Percentiles rank a stretch among this genome's conserved stretches.
Evolutionary conservation across 2,888 invertebrate genomes (phyloP).

Genomic region (Spodoptera littoralis): DNA sequence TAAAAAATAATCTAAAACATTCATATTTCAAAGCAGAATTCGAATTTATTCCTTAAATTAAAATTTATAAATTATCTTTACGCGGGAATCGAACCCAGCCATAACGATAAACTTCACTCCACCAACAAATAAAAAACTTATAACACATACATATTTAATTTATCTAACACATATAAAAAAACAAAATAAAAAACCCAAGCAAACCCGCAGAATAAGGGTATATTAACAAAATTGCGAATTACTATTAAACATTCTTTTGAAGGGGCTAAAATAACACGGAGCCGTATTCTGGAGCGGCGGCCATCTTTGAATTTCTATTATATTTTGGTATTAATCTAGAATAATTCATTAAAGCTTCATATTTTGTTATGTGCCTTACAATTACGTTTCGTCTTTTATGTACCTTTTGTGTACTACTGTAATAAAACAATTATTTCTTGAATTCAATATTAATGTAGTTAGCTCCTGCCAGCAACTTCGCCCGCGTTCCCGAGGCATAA

Average conservation of each 20-base stretch:
- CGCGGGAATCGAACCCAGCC: neutral
- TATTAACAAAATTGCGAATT: conserved; percentile 60
- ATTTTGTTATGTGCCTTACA: no score
- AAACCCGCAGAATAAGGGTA: conserved; percentile 22
- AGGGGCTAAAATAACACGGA: conserved; percentile 64
- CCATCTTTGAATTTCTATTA: neutral
- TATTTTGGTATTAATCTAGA: neutral
- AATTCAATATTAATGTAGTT: no score
- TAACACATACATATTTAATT: neutral
- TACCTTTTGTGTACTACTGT: no score
- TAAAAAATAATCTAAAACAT: no score
- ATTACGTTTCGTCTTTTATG: no score
- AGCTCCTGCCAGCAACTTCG: no score
- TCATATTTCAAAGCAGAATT: no score
- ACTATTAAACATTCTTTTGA: conserved; percentile 70
- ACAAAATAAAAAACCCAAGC: conserved; percentile 11
- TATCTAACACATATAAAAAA: neutral
- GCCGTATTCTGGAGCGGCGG: conserved; percentile 62
- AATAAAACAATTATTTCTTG: no score
- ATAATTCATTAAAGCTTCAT: neutral
- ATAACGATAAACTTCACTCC: conserved; percentile 3
- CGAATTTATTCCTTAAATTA: no score
- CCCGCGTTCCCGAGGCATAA: no score
- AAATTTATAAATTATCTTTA: no score
- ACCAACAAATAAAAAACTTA: neutral